These are phyloP conservation scores for Lobophora halterata DNA, from an alignment of 2,888 invertebrate species.

Conservation along the genomic window DNA sequence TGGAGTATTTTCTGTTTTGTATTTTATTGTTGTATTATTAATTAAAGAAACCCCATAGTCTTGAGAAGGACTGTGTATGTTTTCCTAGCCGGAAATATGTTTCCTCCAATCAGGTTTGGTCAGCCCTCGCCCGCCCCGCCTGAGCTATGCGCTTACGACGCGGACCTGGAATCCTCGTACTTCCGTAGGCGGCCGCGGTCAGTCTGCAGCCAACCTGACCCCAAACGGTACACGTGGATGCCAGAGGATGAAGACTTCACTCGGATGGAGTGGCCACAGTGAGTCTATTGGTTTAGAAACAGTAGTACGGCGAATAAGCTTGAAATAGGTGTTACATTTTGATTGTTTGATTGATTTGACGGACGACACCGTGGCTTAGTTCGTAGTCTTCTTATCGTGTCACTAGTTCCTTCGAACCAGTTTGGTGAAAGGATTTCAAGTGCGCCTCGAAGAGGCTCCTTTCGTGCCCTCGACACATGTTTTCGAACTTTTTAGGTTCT, in stretches of 20 bases:
- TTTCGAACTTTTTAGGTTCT: too few species aligned
- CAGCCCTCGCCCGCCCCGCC: conserved; percentile 81
- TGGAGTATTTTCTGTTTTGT: neutral
- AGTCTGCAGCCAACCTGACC: conserved; percentile 86
- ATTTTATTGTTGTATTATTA: neutral
- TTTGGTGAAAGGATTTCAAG: too few species aligned
- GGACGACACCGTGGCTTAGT: too few species aligned
- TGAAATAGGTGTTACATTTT: too few species aligned
- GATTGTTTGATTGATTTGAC: too few species aligned
- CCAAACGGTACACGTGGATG: conserved; percentile 89
- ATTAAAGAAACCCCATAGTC: conserved; percentile 8
- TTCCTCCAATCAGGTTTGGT: conserved; percentile 70
- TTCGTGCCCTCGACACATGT: too few species aligned
- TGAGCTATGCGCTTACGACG: conserved; percentile 83
- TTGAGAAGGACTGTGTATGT: conserved; percentile 26
- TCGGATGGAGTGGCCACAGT: conserved; percentile 87
- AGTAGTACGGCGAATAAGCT: too few species aligned
- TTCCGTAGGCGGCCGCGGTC: conserved; percentile 89
- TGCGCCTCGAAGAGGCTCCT: too few species aligned
- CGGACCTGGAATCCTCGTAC: conserved; percentile 90
- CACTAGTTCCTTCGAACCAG: too few species aligned
- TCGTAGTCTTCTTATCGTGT: too few species aligned
- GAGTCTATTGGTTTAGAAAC: conserved; percentile 42
- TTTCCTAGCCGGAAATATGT: conserved; percentile 19
- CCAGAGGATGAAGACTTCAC: conserved; percentile 87